Percentiles rank a stretch among this genome's conserved stretches.
phyloP scores from a whole-genome alignment of 2,888 invertebrate genomes.

The Andrena praecox region DNA sequence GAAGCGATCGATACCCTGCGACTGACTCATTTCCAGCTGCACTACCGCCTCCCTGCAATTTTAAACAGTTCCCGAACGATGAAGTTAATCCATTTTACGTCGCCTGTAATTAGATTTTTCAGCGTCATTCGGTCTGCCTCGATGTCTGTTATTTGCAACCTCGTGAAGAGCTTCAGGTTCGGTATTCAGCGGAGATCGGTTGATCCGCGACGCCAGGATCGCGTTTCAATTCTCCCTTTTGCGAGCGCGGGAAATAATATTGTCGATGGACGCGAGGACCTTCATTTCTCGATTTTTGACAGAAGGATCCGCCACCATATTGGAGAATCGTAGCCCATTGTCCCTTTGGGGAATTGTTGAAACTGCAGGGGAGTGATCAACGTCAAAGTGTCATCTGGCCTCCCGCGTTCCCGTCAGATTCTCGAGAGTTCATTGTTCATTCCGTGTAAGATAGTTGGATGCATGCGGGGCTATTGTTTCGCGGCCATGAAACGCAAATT shows the following conservation, averaged over 20 bases:
- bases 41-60: not conserved
- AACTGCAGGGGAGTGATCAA: not conserved
- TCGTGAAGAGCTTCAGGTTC: not conserved
- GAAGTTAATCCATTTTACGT: conserved; percentile 41
- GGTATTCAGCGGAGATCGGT: conserved; percentile 27
- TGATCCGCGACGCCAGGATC: not conserved
- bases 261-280: not conserved
- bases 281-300: not conserved
- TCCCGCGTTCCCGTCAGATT: too few species aligned
- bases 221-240: not conserved
- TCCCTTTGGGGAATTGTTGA: not conserved
- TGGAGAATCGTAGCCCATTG: not conserved
- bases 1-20: not conserved
- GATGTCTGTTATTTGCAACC: not conserved
- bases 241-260: not conserved
- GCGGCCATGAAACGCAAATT: conserved; percentile 22
- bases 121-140: conserved; percentile 22
- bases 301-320: not conserved
- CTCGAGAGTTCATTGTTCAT: not conserved
- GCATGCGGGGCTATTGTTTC: conserved; percentile 14
- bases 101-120: conserved; percentile 48
- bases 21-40: not conserved
- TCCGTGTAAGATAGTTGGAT: not conserved
- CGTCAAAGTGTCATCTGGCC: not conserved
- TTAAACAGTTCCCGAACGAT: conserved; percentile 11